Evolutionary conservation across 2,797 vertebrate genomes (phyloP).

Genomic region (Poecilia velifera): DNA sequence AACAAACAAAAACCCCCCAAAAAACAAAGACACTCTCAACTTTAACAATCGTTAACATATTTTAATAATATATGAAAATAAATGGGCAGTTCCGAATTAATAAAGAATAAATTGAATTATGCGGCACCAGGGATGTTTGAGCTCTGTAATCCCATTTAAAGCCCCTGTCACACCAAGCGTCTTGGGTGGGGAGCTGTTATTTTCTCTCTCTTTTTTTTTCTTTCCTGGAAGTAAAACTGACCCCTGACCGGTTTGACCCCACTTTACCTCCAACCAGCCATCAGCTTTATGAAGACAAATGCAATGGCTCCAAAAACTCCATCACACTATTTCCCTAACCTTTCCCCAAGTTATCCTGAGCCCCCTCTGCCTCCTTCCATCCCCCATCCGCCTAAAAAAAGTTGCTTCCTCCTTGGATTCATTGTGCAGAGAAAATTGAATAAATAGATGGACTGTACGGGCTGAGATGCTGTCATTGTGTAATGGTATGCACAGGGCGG

Average conservation of each 20-base stretch:
- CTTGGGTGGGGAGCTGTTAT: conserved; percentile 52
- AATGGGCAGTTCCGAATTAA: conserved; percentile 40
- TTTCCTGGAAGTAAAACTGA: conserved; percentile 67
- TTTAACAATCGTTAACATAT: not conserved
- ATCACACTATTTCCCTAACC: conserved; percentile 64
- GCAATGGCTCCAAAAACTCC: conserved; percentile 57
- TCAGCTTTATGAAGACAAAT: conserved; percentile 51
- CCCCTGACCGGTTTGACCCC: conserved; percentile 71
- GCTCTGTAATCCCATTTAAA: conserved; percentile 57
- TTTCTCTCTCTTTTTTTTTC: conserved; percentile 17
- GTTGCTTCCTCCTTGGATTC: conserved; percentile 75
- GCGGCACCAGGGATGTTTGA: conserved; percentile 55
- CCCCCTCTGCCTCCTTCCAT: conserved; percentile 7
- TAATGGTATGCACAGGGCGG: conserved; percentile 82
- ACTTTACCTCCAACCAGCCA: conserved; percentile 55
- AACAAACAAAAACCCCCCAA: not conserved
- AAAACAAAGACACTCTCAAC: not conserved
- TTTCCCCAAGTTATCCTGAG: conserved; percentile 67
- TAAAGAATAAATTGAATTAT: conserved; percentile 34
- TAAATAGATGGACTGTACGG: conserved; percentile 76
- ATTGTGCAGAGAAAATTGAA: conserved; percentile 67
- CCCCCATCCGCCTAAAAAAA: conserved; percentile 9
- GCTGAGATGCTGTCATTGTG: conserved; percentile 79
- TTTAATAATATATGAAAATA: conserved; percentile 10
- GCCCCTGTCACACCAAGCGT: conserved; percentile 49